These are phyloP conservation scores for Cremastobaeus sp. DNA, from an alignment of 2,888 invertebrate genomes.

Conservation along the genomic window DNA sequence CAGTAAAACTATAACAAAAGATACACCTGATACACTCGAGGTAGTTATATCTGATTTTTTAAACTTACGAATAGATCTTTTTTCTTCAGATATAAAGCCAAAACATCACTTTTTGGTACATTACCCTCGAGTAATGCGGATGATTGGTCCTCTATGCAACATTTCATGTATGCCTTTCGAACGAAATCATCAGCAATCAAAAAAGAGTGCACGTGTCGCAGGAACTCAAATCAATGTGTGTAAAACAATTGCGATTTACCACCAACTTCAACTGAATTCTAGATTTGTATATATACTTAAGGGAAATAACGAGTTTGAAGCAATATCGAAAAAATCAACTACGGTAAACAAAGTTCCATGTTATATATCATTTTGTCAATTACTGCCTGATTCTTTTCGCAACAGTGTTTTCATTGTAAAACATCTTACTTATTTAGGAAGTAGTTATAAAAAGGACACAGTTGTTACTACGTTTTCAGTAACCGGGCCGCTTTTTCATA, in stretches of 20 bases:
- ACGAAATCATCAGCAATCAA: constrained; percentile 58
- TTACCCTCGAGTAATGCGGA: constrained; percentile 39
- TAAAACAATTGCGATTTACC: constrained; percentile 55
- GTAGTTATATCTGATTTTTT: constrained; percentile 15
- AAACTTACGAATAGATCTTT: constrained; percentile 31
- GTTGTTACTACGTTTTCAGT: too few relatives aligned
- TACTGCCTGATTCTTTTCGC: too few relatives aligned
- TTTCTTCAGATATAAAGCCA: constrained; percentile 33
- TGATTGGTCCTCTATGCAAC: constrained; percentile 41
- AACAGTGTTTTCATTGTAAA: too few relatives aligned
- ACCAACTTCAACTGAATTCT: constrained; percentile 55
- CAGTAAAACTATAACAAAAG: constrained; percentile 2
- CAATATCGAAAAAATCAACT: neutral
- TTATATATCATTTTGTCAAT: constrained; percentile 39
- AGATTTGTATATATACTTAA: constrained; percentile 16
- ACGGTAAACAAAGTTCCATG: too few relatives aligned
- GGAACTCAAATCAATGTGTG: constrained; percentile 57
- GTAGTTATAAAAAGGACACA: too few relatives aligned
- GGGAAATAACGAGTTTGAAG: neutral
- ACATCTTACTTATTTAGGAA: too few relatives aligned
- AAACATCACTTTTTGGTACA: constrained; percentile 58
- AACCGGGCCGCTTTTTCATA: too few relatives aligned
- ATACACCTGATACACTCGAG: neutral
- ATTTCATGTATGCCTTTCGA: constrained; percentile 52
- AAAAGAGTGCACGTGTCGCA: constrained; percentile 45